Conservation (phyloP, 2,113 vertebrate genomes). For the Archocentrus centrarchus region DNA sequence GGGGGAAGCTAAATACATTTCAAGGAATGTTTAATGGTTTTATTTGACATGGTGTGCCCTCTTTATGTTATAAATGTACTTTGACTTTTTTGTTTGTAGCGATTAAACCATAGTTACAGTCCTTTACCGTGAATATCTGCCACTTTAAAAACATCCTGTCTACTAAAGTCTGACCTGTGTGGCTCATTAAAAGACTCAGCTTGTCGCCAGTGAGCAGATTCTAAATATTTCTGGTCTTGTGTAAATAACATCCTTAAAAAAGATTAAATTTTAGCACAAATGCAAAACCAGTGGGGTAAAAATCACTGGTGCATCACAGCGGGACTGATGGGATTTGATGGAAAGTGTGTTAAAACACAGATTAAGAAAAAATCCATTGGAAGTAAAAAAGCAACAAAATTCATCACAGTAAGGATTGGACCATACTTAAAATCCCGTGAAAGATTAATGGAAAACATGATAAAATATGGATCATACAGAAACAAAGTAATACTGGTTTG, state of each 20-base stretch:
- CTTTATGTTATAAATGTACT: neutral
- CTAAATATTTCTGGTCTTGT: conserved; percentile 10
- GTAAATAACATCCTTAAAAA: conserved; percentile 33
- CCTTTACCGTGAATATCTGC: neutral
- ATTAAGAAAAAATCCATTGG: neutral
- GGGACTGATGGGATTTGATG: neutral
- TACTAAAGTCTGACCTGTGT: neutral
- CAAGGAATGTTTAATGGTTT: neutral
- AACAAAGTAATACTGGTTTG: conserved; percentile 20
- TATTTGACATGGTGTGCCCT: neutral
- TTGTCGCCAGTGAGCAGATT: neutral
- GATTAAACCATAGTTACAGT: neutral
- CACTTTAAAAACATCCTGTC: neutral
- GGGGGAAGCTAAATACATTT: neutral
- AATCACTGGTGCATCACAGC: neutral
- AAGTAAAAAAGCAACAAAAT: conserved; percentile 7
- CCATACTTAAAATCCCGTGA: conserved; percentile 4
- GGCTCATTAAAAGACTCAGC: neutral
- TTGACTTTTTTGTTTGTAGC: neutral
- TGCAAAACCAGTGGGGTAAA: conserved; percentile 28
- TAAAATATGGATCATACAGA: conserved; percentile 7
- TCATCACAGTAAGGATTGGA: conserved; percentile 14
- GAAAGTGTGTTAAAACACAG: conserved; percentile 6
- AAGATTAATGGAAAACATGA: conserved; percentile 3
- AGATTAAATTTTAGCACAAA: conserved; percentile 1